These are phyloP conservation scores for Hylia prasina DNA, from an alignment of 2,113 vertebrate species.

Conservation along the genomic window DNA sequence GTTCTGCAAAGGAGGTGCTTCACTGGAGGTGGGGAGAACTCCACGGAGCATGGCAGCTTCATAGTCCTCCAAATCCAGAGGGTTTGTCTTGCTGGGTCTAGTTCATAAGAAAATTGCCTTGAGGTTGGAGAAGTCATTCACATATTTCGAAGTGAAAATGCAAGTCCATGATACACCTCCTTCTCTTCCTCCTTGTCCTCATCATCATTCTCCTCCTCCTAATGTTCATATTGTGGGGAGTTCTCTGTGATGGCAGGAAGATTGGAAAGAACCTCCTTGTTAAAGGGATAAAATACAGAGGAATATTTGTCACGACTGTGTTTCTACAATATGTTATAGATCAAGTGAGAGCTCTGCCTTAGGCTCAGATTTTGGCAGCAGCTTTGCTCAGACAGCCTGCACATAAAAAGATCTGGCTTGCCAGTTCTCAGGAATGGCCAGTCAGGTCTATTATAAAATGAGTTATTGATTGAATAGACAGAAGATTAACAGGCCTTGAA, in stretches of 20 bases:
- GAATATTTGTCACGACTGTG: rapidly evolving
- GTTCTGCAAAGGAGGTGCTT: neutral
- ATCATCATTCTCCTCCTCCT: neutral
- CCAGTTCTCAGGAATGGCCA: neutral
- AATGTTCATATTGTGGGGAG: no score
- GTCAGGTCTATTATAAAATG: neutral
- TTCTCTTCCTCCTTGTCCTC: neutral
- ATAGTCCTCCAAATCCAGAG: neutral
- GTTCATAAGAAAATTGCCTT: neutral
- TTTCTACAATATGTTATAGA: neutral
- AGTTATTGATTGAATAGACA: neutral
- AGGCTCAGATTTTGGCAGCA: neutral
- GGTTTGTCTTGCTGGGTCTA: neutral
- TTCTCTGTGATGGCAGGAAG: neutral
- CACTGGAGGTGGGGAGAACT: neutral
- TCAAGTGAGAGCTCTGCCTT: neutral
- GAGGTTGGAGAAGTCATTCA: neutral
- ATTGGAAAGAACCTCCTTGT: neutral
- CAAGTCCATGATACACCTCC: neutral
- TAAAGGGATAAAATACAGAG: neutral
- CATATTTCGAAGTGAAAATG: neutral
- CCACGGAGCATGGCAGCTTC: neutral
- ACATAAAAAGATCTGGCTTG: neutral
- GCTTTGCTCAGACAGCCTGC: neutral
- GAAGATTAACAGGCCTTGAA: neutral